Base-by-base conservation (phyloP, 1,140 invertebrate species). In the Nasonia giraulti region DNA sequence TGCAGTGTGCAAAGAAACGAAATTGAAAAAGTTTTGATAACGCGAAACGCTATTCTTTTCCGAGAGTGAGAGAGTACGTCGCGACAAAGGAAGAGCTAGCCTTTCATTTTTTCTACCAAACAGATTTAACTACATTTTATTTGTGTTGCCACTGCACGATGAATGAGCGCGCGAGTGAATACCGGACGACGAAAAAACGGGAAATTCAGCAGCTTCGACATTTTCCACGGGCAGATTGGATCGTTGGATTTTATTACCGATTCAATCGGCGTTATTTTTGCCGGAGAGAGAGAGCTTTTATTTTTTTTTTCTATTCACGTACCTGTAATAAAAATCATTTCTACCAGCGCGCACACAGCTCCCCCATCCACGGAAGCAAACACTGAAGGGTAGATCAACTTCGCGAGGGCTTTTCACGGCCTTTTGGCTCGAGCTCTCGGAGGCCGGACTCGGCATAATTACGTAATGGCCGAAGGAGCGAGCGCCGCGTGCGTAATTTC, bases 361-460 rank as follows among this genome's bases (percentile, higher is more conserved):
- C 7, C 27, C 33, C 33, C 33, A 0, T 0, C 2, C 33, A 37
- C 33, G 33, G 33, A 37, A 3, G 33, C 33, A 37, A 37, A 37
- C 5, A 37, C 4, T 37, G 33, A 37, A 37, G 33, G 3, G 5
- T 5, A 37, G 33, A 37, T 0, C 33, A 37, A 20, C 20, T 44
- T n/a, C 3, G 40, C 12, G 7, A 1, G 84, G 82, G 87, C 33
- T 66, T 85, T 87, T 85, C 85, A 80, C 84, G 86, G 75, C 86
- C 87, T 86, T 89, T 89, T 89, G 88, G 84, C 86, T 89, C 87
- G 87, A 90, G 68, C 31, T 71, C 4, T 14, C 6, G 3, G 55
- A 62, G 55, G 85, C 87, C 85, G 87, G 85, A 90, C 88, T 89
- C 85, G 82, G 82, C 86, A 88, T 91, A 91, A 91, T 90, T 90